Base-by-base conservation (phyloP, 2,888 invertebrate species). In the Agriopis marginaria region DNA sequence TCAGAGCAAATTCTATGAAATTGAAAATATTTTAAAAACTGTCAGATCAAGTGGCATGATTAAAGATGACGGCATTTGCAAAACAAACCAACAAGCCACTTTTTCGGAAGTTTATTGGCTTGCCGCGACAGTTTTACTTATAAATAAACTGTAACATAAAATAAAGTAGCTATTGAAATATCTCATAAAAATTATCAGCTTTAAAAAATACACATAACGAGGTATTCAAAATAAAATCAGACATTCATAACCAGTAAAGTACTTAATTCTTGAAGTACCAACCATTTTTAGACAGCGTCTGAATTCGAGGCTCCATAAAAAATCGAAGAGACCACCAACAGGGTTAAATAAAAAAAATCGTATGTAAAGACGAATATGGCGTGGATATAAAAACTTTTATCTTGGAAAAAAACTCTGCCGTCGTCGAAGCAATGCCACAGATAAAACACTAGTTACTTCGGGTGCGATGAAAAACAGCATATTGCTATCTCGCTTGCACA, bases 381-480 rank as follows among this genome's bases (percentile, higher is more conserved):
- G 63, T 42, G 68, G 74, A 69, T 72, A 74, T 73, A 72, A 76
- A 70, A 76, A 74, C 66, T 76, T 76, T 74, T 76, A 73, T 75
- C 73, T 72, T 62, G 66, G 66, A 75, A 75, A 74, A 49, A 74
- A 73, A 61, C 39, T 70, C 32, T 3, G 32, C 32, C 66, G 81
- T 78, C 76, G 72, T 82, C 79, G 84, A 83, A 82, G 82, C 58
- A 32, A 12, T 32, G 58, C 45, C 58, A 32, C 45, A 23, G 58
- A 58, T 47, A 32, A 9, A 45, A 5, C 45, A 23, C 11, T 58
- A 58, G 45, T 32, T 23, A 32, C 45, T 32, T n/a, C 17, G 75
- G 78, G 79, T 66, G 54, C 56, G 82, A 83, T 86, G 89, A 90
- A 91, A 91, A 91, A 88, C 85, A 84, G 82, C 74, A 77, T 87